Evolutionary conservation across 64 coral and sea anemone genomes (phyloP).

Genomic region (Stichodactyla mertensii): DNA sequence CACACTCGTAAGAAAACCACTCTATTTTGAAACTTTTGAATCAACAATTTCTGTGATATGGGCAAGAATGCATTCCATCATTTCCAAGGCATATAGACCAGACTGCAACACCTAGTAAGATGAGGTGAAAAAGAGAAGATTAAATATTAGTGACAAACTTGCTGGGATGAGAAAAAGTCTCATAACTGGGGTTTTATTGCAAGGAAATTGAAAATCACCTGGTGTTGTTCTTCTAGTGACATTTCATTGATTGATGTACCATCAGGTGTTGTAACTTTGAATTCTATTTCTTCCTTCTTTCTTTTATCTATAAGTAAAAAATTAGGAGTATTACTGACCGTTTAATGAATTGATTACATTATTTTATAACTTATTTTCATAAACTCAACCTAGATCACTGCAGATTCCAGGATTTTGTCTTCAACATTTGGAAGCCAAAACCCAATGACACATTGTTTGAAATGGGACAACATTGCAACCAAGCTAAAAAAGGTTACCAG

Average conservation of each 20-base stretch:
- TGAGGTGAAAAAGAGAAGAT: background rate
- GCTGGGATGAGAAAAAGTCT: background rate
- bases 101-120: slow-evolving; percentile 36
- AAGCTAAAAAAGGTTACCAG: background rate
- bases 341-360: no score
- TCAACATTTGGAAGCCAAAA: no score
- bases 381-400: no score
- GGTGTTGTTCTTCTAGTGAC: slow-evolving; percentile 22
- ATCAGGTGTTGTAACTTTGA: slow-evolving; percentile 45
- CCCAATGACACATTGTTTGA: background rate
- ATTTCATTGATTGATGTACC: slow-evolving; percentile 22
- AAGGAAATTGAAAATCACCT: slow-evolving; percentile 14
- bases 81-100: slow-evolving; percentile 50
- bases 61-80: slow-evolving; percentile 54
- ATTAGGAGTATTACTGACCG: background rate
- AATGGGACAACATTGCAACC: no score
- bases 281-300: slow-evolving; percentile 24
- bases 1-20: no score
- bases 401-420: no score
- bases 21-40: background rate
- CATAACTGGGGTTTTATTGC: no score
- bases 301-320: background rate
- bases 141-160: background rate
- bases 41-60: slow-evolving; percentile 45
- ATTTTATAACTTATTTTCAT: no score